Conservation (phyloP, 2,797 vertebrate species). For the Chaetophractus vellerosus region DNA sequence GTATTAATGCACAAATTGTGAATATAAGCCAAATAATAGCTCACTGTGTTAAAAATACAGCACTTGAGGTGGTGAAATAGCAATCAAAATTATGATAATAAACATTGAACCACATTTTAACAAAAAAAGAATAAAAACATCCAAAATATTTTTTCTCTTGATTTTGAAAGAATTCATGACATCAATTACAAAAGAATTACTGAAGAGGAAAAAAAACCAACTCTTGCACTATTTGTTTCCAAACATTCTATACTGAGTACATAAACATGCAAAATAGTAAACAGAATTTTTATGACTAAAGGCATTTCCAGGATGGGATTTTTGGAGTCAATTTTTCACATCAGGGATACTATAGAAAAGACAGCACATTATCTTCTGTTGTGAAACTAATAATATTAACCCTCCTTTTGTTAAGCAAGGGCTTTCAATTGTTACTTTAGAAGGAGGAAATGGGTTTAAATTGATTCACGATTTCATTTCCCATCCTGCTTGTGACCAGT, state of each 20-base stretch:
- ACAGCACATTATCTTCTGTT: not conserved
- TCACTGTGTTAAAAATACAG: slow-evolving; percentile 82
- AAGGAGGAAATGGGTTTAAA: slow-evolving; percentile 12
- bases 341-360: not conserved
- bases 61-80: slow-evolving; percentile 76
- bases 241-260: slow-evolving; percentile 22
- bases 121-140: slow-evolving; percentile 79
- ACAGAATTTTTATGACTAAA: slow-evolving; percentile 58
- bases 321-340: not conserved
- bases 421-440: slow-evolving; percentile 30
- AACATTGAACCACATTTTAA: slow-evolving; percentile 84
- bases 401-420: not conserved
- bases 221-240: slow-evolving; percentile 78
- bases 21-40: slow-evolving; percentile 84
- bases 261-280: slow-evolving; percentile 53
- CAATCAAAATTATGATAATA: slow-evolving; percentile 86
- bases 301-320: not conserved
- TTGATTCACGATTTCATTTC: not conserved
- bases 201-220: slow-evolving; percentile 34
- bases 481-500: not conserved
- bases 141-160: slow-evolving; percentile 64
- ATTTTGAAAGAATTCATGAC: slow-evolving; percentile 80
- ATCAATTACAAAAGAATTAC: slow-evolving; percentile 76
- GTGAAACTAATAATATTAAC: slow-evolving; percentile 24
- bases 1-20: slow-evolving; percentile 83